Base-by-base conservation (phyloP, 2,797 vertebrate species). In the Ciconia nigra region DNA sequence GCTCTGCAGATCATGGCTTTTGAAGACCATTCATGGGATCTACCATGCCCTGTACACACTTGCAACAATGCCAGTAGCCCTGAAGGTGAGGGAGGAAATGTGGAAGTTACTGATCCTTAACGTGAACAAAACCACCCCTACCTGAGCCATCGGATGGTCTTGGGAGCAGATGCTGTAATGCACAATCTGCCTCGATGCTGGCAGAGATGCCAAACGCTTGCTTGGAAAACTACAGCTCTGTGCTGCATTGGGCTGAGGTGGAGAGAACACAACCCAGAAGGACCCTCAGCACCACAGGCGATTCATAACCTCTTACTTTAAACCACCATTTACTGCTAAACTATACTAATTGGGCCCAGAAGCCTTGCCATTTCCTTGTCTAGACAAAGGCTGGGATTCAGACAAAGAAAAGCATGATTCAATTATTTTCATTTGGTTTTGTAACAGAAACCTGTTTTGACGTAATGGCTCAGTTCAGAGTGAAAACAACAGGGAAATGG, bases 191-290 rank as follows among this genome's bases (percentile, higher is more conserved):
- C 63, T 62, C 2, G 0, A 13, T 19, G 33, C 70, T 24, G 59
- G 51, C 37, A 22, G 42, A 35, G 83, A 25, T 49, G 51, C 44
- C 47, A 55, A 33, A 47, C 13, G 70, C 46, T 29, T 2, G 0
- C 8, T 0, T 55, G 65, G 65, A 58, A 88, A 91, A 46, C 28
- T 29, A 41, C 42, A 31, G 42, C 57, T 52, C 35, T 35, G 42
- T 19, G 29, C 54, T 82, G 62, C 18, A 0, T 9, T 1, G 20
- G 54, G 26, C 58, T 59, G n/a, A 63, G 31, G 11, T 7, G n/a
- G 13, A 59, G 37, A 57, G 41, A 59, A 18, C 0, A 0, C 26
- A 58, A 11, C 13, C 33, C 11, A 1, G 7, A 7, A 7, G 13
- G 61, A 83, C 15, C 47, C 46, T 54, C 57, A 41, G 63, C 63